Base-by-base conservation (phyloP, 2,888 invertebrate species). In the Cordylochernes scorpioides region DNA sequence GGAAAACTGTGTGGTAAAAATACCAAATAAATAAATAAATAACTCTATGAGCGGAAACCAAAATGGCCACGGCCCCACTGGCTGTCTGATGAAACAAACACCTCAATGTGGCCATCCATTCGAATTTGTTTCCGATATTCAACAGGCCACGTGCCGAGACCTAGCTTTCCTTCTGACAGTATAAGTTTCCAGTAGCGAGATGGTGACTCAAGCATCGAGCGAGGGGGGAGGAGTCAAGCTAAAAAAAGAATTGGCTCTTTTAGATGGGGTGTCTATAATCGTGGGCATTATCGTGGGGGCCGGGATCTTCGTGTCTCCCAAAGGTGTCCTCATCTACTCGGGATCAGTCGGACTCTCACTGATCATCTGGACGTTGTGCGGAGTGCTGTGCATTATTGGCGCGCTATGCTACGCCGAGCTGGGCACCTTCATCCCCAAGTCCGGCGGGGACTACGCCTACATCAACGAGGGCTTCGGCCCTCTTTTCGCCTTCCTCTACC, bases 401-500 rank as follows among this genome's bases (percentile, higher is more conserved):
- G 88, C 91, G 1, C 59, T 88, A 14, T 94, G 91, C 54, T 94
- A 94, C 53, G 86, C 88, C 7, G 91, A 94, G 63, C 60, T 91
- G 41, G 91, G 91, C 46, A 72, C 72, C 12, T 62, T 68, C 14
- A 70, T 94, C 48, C 75, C 82, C 3, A 74, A 80, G 48, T 86
- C 84, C 34, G 91, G 91, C 13, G 91, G 88, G 2, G 91, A 94
- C 57, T 94, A 94, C 53, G 84, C 86, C 18, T 94, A 94, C 47
- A 86, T 94, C 39, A 64, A 69, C 46, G 73, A 84, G 53, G 77
- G 88, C 2, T 91, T 70, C 49, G 91, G 91, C 15, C 64, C 73
- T 2, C 53, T 94, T 32, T 82, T 80, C 10, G 77, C 88, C 0
- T 94, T 94, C 52, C 59, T 97, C 9, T 91, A 80, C 50, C 59